phyloP scores from a whole-genome alignment of 2,888 invertebrate species.

The Entomobrya proxima region DNA sequence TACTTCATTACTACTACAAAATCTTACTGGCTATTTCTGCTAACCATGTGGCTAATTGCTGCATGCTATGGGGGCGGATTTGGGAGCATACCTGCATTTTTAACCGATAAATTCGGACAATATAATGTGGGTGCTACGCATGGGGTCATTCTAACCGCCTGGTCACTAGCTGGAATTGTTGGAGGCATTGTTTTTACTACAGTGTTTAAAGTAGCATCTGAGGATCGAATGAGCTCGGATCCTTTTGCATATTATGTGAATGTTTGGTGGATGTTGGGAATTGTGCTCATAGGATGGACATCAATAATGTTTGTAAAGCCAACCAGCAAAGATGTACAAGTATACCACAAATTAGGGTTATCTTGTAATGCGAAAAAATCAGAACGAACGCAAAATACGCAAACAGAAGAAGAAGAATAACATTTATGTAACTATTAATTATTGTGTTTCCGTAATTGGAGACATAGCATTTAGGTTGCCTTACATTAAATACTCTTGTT shows the following conservation, averaged over 20 bases:
- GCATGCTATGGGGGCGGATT: background rate
- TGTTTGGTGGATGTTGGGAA: background rate
- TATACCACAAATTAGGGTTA: too few relatives aligned
- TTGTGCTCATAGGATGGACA: background rate
- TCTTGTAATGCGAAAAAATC: too few relatives aligned
- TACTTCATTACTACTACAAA: background rate
- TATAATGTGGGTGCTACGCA: background rate
- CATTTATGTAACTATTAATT: too few relatives aligned
- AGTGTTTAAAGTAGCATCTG: background rate
- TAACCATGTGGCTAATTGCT: background rate
- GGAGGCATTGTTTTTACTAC: background rate
- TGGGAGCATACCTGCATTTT: constrained; percentile 20
- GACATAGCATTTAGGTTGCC: too few relatives aligned
- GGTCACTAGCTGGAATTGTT: constrained; percentile 45
- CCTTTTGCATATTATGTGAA: background rate
- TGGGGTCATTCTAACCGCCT: background rate
- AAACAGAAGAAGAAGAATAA: too few relatives aligned
- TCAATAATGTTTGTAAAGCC: background rate
- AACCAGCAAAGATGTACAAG: too few relatives aligned
- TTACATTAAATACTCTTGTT: too few relatives aligned
- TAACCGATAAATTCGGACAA: background rate
- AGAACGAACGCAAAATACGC: too few relatives aligned
- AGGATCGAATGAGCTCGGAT: background rate
- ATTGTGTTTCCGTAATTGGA: too few relatives aligned
- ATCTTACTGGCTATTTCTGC: background rate